phyloP scores from a whole-genome alignment of 2,113 vertebrate species.

The Oryzias javanicus region DNA sequence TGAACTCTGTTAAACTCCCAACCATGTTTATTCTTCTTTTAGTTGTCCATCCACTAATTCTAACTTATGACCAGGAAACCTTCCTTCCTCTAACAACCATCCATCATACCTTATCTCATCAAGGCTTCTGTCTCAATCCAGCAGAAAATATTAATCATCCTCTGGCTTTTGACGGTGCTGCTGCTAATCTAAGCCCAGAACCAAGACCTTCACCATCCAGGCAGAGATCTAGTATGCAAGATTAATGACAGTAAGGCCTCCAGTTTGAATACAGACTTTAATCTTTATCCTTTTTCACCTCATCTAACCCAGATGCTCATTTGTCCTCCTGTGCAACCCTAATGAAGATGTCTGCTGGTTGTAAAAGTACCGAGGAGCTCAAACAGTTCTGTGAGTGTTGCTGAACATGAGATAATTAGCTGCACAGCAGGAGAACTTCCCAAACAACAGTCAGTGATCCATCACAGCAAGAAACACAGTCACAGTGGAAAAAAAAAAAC shows the following conservation, averaged over 20 bases:
- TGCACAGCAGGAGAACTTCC: conserved; percentile 11
- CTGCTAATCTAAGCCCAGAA: conserved; percentile 48
- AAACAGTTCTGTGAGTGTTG: background rate
- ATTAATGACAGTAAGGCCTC: conserved; percentile 37
- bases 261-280: conserved; percentile 27
- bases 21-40: background rate
- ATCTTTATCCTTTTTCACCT: background rate
- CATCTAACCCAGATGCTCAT: conserved; percentile 5
- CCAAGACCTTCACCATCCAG: conserved; percentile 18
- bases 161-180: conserved; percentile 28
- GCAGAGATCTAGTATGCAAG: conserved; percentile 37
- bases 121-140: conserved; percentile 29
- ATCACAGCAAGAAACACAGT: no score
- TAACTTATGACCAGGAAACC: background rate
- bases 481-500: no score
- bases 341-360: conserved; percentile 13
- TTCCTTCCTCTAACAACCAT: conserved; percentile 18
- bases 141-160: conserved; percentile 42
- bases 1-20: no score
- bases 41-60: background rate
- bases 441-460: no score
- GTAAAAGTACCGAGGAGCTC: background rate
- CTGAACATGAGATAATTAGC: conserved; percentile 19
- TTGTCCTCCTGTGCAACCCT: conserved; percentile 5
- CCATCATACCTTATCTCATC: conserved; percentile 20